These are phyloP conservation scores for Gobius niger DNA, from an alignment of 2,113 vertebrate genomes.

Conservation along the genomic window DNA sequence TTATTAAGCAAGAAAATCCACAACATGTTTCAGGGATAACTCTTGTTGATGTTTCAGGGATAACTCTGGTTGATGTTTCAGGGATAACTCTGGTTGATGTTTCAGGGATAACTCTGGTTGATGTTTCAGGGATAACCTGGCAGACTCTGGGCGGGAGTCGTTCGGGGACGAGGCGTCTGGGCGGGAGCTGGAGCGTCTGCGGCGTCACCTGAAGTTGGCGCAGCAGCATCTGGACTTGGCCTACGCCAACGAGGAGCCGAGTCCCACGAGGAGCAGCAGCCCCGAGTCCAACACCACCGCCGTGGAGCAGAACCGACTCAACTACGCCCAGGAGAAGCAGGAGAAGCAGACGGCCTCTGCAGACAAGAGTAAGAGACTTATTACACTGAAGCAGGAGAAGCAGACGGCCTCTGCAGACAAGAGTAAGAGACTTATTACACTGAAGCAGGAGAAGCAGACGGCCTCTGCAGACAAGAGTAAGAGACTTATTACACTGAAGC, in stretches of 20 bases:
- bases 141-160: constrained; percentile 66
- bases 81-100: too few relatives aligned
- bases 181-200: constrained; percentile 79
- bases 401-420: constrained; percentile 3
- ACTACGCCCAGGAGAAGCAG: constrained; percentile 90
- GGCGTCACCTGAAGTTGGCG: constrained; percentile 82
- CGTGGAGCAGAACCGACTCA: constrained; percentile 87
- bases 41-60: too few relatives aligned
- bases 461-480: constrained; percentile 10
- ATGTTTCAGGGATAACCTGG: constrained; percentile 71
- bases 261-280: constrained; percentile 85
- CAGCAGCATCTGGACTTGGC: constrained; percentile 87
- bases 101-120: too few relatives aligned
- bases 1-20: too few relatives aligned
- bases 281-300: constrained; percentile 87
- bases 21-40: too few relatives aligned
- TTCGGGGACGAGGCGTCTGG: constrained; percentile 72
- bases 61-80: too few relatives aligned
- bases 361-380: constrained; percentile 74
- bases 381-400: background rate
- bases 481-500: background rate
- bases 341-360: constrained; percentile 83
- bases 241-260: constrained; percentile 78
- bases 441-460: too few relatives aligned
- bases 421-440: background rate